phyloP scores from a whole-genome alignment of 2,797 vertebrate genomes.

The Erpetoichthys calabaricus region DNA sequence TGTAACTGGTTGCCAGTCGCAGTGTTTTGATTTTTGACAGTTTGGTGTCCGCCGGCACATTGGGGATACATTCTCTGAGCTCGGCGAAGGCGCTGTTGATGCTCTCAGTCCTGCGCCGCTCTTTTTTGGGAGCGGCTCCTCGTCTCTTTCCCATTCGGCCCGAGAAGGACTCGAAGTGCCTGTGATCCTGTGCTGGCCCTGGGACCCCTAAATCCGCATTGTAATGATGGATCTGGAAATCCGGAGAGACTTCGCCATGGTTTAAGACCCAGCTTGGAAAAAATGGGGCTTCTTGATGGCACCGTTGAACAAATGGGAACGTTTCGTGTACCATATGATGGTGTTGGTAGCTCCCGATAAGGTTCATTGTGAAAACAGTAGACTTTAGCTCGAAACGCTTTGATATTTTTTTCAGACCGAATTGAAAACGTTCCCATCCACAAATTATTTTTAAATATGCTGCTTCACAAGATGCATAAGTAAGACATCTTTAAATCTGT shows the following conservation, averaged over 20 bases:
- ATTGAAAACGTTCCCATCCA: no score
- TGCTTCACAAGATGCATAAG: no score
- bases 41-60: conserved; percentile 77
- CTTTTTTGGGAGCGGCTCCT: conserved; percentile 70
- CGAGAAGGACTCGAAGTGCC: conserved; percentile 53
- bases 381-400: neutral
- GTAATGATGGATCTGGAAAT: conserved; percentile 54
- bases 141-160: conserved; percentile 56
- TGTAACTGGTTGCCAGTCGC: conserved; percentile 74
- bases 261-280: conserved; percentile 82
- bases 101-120: conserved; percentile 76
- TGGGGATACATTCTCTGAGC: conserved; percentile 74
- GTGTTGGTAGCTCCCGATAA: conserved; percentile 80
- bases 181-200: conserved; percentile 39
- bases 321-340: conserved; percentile 77
- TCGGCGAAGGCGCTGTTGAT: conserved; percentile 83
- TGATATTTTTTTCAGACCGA: no score
- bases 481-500: no score
- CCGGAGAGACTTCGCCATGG: conserved; percentile 58
- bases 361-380: conserved; percentile 70
- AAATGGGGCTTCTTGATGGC: conserved; percentile 75
- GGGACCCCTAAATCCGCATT: conserved; percentile 37
- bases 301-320: conserved; percentile 75
- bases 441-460: no score
- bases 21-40: conserved; percentile 80